Base-by-base conservation (phyloP, 2,888 invertebrate species). In the Drepana falcataria region DNA sequence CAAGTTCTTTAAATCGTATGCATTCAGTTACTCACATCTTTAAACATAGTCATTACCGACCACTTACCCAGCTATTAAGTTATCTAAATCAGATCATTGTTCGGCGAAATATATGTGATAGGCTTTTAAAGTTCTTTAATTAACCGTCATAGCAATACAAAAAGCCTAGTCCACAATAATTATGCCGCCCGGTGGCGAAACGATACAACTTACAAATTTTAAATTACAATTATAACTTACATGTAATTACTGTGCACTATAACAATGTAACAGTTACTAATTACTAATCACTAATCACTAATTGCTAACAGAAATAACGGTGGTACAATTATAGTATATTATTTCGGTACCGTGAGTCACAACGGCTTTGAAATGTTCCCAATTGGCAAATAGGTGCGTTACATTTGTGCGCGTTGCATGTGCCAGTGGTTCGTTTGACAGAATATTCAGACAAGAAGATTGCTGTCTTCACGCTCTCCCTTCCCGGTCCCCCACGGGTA, bases 161-260 rank as follows among this genome's bases (percentile, higher is more conserved):
- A 4, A 9, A 44, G 9, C 2, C 44, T 9, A 9, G 6, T 9
- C 9, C 44, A 44, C 44, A 9, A 9, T 9, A 44, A 44, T 44
- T 44, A 44, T 44, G 6, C 44, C 44, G 9, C 44, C 44, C 35
- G 21, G 54, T 58, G 57, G 59, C 59, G 59, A 61, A 63, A 65
- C 59, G 57, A 56, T 56, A 56, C 51, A 55, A 53, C 57, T 34
- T 53, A 58, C 53, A 52, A 55, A 48, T 44, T 41, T 55, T 57
- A 58, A 57, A 59, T 55, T 59, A 47, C 7, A 56, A 54, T 58
- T 49, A 47, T 49, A 57, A 55, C 57, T 51, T 49, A 49, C 47
- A 57, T 54, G 58, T 65, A 65, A 65, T 65, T 65, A 65, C 49
- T 48, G 47, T 49, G 52, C 55, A 63, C 63, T 63, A 62, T 55